Evolutionary conservation across 2,888 invertebrate species (phyloP), one percentile per base, ranked within the genome.

Genomic region (Adineta ricciae): DNA sequence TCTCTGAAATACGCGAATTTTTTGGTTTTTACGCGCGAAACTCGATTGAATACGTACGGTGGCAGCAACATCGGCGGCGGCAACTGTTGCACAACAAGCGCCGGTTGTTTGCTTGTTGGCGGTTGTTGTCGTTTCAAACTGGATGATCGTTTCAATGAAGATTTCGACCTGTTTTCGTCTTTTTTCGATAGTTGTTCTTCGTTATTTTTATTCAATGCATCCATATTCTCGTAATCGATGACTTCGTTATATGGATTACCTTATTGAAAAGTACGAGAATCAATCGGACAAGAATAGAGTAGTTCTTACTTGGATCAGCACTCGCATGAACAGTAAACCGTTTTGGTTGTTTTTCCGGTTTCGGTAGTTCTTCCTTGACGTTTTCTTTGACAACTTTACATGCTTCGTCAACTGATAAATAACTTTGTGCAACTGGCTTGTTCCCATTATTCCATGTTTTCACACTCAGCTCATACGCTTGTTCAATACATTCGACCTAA

Each of bases 221-320:
- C 41, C 41, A 78, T 78, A 41, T 78, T 41, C n/a, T 78, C 78
- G n/a, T 78, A 78, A 78, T 78, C 78, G 24, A 78, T 78, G 8
- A 78, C 36, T 78, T 78, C 41, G n/a, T 78, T 78, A 78, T 78
- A 78, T 78, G 78, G 78, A 78, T 78, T 78, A 78, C 41, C 78
- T 78, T 11, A 46, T 46, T 46, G 46, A 46, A 46, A n/a, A n/a
- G n/a, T n/a, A n/a, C n/a, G n/a, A n/a, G n/a, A n/a, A n/a, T n/a
- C n/a, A n/a, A n/a, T n/a, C n/a, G n/a, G n/a, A n/a, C n/a, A n/a
- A n/a, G n/a, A n/a, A n/a, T n/a, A n/a, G n/a, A n/a, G n/a, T n/a
- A n/a, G n/a, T n/a, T 7, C n/a, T 78, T 78, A 41, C 78, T 78
- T 78, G 78, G 78, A 78, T 41, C 78, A 41, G 78, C 41, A 38